A percentile compares a stretch with the other conserved stretches of the same genome.
Evolutionary conservation across 2,797 vertebrate genomes (phyloP).

Genomic region (Cyclopterus lumpus): DNA sequence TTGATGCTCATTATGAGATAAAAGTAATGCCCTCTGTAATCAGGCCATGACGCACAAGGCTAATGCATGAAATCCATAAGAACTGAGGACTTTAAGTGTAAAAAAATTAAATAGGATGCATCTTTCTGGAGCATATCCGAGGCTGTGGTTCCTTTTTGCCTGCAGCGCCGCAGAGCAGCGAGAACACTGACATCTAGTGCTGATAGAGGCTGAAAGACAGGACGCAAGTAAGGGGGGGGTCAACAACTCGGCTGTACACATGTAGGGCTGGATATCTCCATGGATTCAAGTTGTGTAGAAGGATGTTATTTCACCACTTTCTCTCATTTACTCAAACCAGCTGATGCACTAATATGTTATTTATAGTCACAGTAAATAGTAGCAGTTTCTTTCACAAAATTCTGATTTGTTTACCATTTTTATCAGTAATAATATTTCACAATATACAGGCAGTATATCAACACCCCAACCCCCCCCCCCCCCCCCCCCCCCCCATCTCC

Average conservation of each 20-base stretch:
- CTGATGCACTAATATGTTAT: neutral
- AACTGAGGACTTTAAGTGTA: slow-evolving; percentile 50
- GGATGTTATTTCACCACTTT: neutral
- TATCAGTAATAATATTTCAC: too few relatives aligned
- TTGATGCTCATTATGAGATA: slow-evolving; percentile 73
- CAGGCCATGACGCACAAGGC: slow-evolving; percentile 59
- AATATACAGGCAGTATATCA: too few relatives aligned
- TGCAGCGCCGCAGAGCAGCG: slow-evolving; percentile 59
- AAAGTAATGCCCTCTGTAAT: slow-evolving; percentile 72
- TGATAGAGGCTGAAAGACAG: slow-evolving; percentile 39
- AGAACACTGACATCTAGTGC: slow-evolving; percentile 85
- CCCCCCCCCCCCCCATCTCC: too few relatives aligned
- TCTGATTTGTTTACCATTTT: too few relatives aligned
- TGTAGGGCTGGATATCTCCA: neutral
- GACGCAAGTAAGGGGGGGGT: neutral
- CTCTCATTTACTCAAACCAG: neutral
- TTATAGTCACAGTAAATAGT: too few relatives aligned
- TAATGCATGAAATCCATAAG: slow-evolving; percentile 56
- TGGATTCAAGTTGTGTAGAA: neutral
- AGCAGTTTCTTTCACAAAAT: too few relatives aligned
- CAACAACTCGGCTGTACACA: neutral
- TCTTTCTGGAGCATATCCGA: slow-evolving; percentile 29
- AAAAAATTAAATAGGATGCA: slow-evolving; percentile 33
- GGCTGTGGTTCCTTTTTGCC: slow-evolving; percentile 19
- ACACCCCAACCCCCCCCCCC: too few relatives aligned